phyloP scores from a whole-genome alignment of 2,888 invertebrate species.

The Piscicola geometra region DNA sequence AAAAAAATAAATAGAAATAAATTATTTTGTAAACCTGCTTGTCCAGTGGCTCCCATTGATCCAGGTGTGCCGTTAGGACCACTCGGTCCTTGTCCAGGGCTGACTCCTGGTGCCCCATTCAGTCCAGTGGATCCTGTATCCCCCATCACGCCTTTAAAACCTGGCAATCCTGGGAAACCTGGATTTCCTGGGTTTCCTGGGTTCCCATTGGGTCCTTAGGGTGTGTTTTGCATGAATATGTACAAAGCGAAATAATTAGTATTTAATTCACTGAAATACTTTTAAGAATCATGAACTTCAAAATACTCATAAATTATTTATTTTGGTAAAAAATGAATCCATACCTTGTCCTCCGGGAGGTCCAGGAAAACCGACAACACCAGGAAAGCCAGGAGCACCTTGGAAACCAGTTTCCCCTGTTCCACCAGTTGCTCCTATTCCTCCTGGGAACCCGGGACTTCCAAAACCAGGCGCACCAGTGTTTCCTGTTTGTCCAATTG shows the following conservation, averaged over 20 bases:
- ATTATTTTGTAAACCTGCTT: no score
- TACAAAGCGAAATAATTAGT: no score
- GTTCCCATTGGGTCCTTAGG: neutral
- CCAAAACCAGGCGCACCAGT: conserved; percentile 6
- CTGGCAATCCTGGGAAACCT: neutral
- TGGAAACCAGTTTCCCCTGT: neutral
- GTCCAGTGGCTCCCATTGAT: no score
- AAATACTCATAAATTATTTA: no score
- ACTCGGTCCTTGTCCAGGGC: no score
- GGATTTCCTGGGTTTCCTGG: neutral
- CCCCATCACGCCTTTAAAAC: neutral
- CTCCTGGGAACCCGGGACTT: neutral
- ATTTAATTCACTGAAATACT: no score
- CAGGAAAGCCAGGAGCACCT: conserved; percentile 36
- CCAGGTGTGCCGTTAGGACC: no score
- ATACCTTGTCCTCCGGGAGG: conserved; percentile 12
- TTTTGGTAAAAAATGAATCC: neutral
- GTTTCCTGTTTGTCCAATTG: neutral
- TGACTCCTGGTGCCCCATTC: no score
- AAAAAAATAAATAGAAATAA: no score
- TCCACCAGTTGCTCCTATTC: neutral
- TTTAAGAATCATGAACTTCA: no score
- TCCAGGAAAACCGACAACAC: conserved; percentile 22
- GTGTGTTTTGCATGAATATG: no score
- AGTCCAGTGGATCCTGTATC: neutral